Evolutionary conservation across 2,888 invertebrate species (phyloP), one percentile per base, ranked within the genome.

Genomic region (Liposcelis brunnea): DNA sequence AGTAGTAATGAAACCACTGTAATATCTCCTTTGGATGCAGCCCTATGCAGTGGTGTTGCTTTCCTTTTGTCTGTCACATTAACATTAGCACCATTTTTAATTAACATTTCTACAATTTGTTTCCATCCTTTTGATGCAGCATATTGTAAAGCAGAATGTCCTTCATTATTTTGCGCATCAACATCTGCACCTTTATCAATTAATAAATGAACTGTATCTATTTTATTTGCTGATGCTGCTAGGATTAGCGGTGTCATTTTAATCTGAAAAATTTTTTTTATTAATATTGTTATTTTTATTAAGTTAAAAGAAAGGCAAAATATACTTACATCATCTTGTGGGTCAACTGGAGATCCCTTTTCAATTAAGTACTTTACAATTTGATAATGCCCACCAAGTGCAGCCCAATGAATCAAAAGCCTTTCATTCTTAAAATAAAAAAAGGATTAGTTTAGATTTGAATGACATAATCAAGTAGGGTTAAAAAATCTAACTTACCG

Each of bases 61-160:
- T 75, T 74, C 48, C 77, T 63, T 42, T 71, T 65, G 61, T 85
- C 84, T 14, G 60, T 56, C 37, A 77, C 71, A 58, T 84, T 82
- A 1, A 79, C 63, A 59, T 82, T 69, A 1, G 80, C 84, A 42
- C 73, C 74, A 53, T 72, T 69, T 43, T 73, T 67, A 35, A 89
- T 56, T 43, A 89, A 59, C 46, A 74, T 58, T 50, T 72, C 69
- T 42, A 76, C 75, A 50, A 86, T 75, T 81, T 78, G 72, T 53
- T 70, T 64, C 70, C 80, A 78, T 48, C 83, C 80, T 64, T 87
- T 89, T 1, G 87, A 89, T 49, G 83, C 79, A 35, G 85, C 83
- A 68, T 89, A 87, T 57, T 86, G 86, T 43, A 90, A 61, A 7
- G 86, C 70, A 32, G 84, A 78, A 61, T 89, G 86, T 0, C 84